These are phyloP conservation scores for Parthenolecanium corni DNA, from an alignment of 2,888 invertebrate species.

Conservation along the genomic window DNA sequence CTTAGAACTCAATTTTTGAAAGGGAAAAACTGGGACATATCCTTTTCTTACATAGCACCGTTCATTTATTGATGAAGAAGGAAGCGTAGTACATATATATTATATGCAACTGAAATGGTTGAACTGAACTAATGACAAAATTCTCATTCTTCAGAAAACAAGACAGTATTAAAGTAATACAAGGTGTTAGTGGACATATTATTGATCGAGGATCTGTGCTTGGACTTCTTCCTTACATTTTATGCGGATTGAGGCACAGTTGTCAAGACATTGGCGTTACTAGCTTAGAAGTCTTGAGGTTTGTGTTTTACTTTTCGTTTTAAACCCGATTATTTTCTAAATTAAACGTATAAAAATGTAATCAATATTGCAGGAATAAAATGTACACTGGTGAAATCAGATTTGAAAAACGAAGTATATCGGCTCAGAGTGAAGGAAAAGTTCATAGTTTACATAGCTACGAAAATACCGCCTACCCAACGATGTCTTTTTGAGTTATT, in stretches of 20 bases:
- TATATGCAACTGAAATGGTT: too few species aligned
- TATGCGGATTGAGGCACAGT: conserved; percentile 89
- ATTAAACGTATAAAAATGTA: neutral
- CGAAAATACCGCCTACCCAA: neutral
- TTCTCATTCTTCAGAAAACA: neutral
- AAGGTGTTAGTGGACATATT: conserved; percentile 96
- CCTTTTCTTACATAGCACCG: too few species aligned
- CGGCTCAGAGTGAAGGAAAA: conserved; percentile 94
- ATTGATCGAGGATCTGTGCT: conserved; percentile 96
- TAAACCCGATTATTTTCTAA: neutral
- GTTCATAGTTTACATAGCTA: conserved; percentile 72
- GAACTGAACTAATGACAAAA: neutral
- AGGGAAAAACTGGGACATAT: too few species aligned
- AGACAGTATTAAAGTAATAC: conserved; percentile 72
- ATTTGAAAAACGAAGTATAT: conserved; percentile 89
- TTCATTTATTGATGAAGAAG: too few species aligned
- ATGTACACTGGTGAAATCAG: conserved; percentile 78
- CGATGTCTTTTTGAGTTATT: too few species aligned
- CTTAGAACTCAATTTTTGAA: too few species aligned
- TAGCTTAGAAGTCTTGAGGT: conserved; percentile 53
- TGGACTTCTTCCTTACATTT: conserved; percentile 87
- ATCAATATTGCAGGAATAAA: conserved; percentile 44
- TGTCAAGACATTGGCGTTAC: conserved; percentile 91
- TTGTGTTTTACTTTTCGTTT: conserved; percentile 29
- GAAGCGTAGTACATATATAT: too few species aligned